Base-by-base conservation (phyloP, 2,888 invertebrate species). In the Plagodis dolabraria region DNA sequence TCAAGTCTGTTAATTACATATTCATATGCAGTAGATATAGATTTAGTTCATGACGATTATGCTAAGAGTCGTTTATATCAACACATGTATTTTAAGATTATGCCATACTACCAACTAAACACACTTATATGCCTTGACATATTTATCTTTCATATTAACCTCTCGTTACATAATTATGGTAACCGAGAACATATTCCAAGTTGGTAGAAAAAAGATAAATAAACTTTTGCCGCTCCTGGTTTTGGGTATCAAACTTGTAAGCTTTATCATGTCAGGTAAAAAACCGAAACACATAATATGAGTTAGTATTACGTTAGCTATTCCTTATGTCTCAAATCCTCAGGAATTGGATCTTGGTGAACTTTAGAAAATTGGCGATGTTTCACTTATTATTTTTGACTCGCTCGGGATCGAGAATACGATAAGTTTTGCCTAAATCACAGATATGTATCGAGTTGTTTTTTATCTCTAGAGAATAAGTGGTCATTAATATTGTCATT, bases 371-470 rank as follows among this genome's bases (percentile, higher is more conserved):
- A 75, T 81, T 78, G 64, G 76, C 73, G 68, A 22, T 72, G 73
- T 77, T 77, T 60, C 73, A 68, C 75, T 83, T 79, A 84, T 83
- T 84, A 83, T 82, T 80, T 77, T 79, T 75, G 67, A 72, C 68
- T 79, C 74, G 63, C 65, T 64, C 63, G 58, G 75, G 72, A 72
- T 75, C 67, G 67, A 71, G 68, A 75, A 74, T 74, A 72, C 74
- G 70, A 71, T 69, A 85, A 85, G 80, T 85, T 82, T 76, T n/a
- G 72, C 72, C 70, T 74, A 82, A 82, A 83, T 83, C 76, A n/a
- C n/a, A n/a, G n/a, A n/a, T n/a, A n/a, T n/a, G n/a, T 74, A 79
- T 77, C 4, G 78, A 77, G 76, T 81, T 79, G 75, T 83, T 83
- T 80, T 72, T 79, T 83, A 82, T 80, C 79, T 75, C 79, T 69